Evolutionary conservation across 1,140 invertebrate genomes (phyloP), one percentile per base, ranked within the genome.

Genomic region (Nasonia giraulti): DNA sequence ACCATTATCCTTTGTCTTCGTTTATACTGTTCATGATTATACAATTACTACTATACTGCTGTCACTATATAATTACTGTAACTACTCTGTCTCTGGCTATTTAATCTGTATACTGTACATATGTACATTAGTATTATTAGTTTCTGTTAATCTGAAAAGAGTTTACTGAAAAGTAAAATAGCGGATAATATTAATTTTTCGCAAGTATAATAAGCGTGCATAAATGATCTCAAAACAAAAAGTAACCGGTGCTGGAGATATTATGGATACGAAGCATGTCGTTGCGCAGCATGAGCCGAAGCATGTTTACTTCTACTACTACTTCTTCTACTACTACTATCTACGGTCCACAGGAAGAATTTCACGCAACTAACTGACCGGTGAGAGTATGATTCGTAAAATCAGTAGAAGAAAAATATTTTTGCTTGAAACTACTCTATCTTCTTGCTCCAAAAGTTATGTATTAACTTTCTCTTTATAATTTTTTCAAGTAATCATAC

Each of bases 231-330:
- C 66, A 85, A 85, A 76, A 69, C 17, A 82, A 71, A 27, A 85
- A 40, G 20, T 37, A 44, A 82, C 4, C 17, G 84, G 66, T 82
- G 84, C 27, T 82, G 84, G 84, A 62, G 40, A 44, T 44, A 44
- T 62, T 20, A 78, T 78, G 74, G 79, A 76, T 81, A 76, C 79
- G 78, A 50, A 85, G 86, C 86, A 85, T 87, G 84, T 78, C 47
- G 27, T 80, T 82, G 79, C 33, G 23, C 71, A 71, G 86, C 86
- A 87, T 83, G 83, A 80, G 69, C 62, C 17, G 79, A 40, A 80
- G 86, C 86, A 85, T 85, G 86, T 81, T 83, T 33, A 80, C 31
- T 78, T 62, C 55, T 62, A 62, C 55, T 55, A 55, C 50, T 50
- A 37, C 33, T 44, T 1, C 10, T 44, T 8, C 40, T 44, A 44